phyloP scores from a whole-genome alignment of 2,797 vertebrate genomes.

The Carcharodon carcharias region DNA sequence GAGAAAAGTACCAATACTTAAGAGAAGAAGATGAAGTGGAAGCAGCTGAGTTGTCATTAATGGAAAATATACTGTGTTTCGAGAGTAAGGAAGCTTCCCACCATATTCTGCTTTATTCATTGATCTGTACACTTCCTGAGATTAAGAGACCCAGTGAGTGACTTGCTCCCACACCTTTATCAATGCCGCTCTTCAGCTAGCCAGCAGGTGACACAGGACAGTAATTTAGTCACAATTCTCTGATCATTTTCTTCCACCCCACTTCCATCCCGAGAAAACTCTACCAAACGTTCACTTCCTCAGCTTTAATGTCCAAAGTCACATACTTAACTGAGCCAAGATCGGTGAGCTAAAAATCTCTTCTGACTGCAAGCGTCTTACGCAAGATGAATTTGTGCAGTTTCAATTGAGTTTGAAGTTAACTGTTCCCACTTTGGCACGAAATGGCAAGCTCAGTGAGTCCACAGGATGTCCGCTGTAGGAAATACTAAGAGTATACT shows the following conservation, averaged over 20 bases:
- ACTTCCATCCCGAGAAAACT: not conserved
- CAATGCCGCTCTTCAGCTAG: not conserved
- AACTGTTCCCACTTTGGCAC: not conserved
- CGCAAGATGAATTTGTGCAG: not conserved
- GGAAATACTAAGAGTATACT: not conserved
- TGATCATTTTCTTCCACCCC: not conserved
- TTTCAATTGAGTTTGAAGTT: not conserved
- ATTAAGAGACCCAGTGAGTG: no score
- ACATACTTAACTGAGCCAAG: not conserved
- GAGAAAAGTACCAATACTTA: not conserved
- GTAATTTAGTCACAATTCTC: not conserved
- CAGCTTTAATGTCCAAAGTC: not conserved
- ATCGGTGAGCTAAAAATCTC: not conserved
- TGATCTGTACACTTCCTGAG: not conserved
- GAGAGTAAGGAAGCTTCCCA: not conserved
- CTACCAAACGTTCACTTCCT: not conserved
- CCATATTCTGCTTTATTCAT: not conserved
- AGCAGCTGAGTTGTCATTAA: not conserved
- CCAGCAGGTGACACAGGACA: not conserved
- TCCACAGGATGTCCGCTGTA: not conserved
- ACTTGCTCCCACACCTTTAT: not conserved
- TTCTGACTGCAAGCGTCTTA: not conserved
- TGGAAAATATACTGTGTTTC: not conserved
- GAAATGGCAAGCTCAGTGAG: not conserved
- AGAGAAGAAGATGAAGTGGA: not conserved